Conservation (phyloP, 2,888 invertebrate genomes). For the Abscondita cerata region DNA sequence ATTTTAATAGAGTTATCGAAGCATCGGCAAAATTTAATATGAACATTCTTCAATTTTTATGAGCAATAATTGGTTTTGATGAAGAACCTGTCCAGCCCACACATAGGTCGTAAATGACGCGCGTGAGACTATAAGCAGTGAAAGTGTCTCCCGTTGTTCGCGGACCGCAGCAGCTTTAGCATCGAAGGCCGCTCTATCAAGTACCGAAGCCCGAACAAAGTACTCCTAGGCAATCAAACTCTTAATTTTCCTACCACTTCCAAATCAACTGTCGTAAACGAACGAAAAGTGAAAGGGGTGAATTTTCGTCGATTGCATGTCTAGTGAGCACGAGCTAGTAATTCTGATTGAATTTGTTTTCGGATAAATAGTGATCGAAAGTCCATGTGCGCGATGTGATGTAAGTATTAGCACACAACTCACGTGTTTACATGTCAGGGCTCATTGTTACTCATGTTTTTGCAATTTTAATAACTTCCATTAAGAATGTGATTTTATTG, state of each 20-base stretch:
- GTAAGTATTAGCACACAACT: constrained; percentile 44
- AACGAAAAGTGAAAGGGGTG: constrained; percentile 41
- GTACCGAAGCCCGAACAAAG: constrained; percentile 40
- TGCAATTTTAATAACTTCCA: constrained; percentile 31
- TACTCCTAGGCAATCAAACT: constrained; percentile 31
- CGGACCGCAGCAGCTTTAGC: constrained; percentile 35
- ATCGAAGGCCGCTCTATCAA: constrained; percentile 41
- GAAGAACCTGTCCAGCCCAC: constrained; percentile 38
- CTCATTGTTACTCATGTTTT: constrained; percentile 38
- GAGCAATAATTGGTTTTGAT: constrained; percentile 26
- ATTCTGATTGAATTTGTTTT: constrained; percentile 28
- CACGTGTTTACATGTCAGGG: constrained; percentile 46
- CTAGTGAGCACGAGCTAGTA: constrained; percentile 25
- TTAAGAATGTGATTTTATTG: constrained; percentile 9
- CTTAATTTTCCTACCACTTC: constrained; percentile 39
- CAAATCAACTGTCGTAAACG: constrained; percentile 30
- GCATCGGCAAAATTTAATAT: constrained; percentile 6
- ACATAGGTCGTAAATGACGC: constrained; percentile 32
- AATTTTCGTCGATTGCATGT: constrained; percentile 37
- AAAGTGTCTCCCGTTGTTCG: constrained; percentile 41
- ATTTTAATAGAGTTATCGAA: neutral
- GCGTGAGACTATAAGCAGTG: constrained; percentile 40
- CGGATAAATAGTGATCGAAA: constrained; percentile 32
- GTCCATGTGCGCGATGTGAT: constrained; percentile 43
- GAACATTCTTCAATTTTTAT: too few species aligned